phyloP scores from a whole-genome alignment of 2,113 vertebrate genomes.

The Paramisgurnus dabryanus region DNA sequence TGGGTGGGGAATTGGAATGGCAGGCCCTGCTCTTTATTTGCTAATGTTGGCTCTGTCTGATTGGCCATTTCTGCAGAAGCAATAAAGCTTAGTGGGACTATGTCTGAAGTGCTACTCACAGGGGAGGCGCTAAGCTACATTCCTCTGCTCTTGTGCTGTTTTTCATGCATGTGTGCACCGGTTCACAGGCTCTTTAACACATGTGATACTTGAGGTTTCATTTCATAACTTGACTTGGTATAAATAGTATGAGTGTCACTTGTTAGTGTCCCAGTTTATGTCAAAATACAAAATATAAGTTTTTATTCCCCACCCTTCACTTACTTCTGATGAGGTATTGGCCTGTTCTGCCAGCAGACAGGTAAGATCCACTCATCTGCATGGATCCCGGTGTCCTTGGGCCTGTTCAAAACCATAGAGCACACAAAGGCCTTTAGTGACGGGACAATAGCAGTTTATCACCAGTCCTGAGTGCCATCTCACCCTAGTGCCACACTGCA shows the following conservation, averaged over 20 bases:
- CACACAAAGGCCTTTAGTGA: slow-evolving; percentile 72
- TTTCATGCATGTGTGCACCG: background rate
- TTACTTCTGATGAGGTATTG: slow-evolving; percentile 43
- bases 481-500: slow-evolving; percentile 68
- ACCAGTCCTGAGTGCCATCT: slow-evolving; percentile 61
- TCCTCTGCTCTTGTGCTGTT: slow-evolving; percentile 5
- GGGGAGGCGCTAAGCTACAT: slow-evolving; percentile 25
- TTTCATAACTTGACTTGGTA: background rate
- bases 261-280: too few relatives aligned
- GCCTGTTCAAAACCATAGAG: slow-evolving; percentile 67
- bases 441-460: slow-evolving; percentile 65
- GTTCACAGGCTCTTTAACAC: background rate
- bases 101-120: slow-evolving; percentile 17
- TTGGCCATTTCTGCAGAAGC: background rate
- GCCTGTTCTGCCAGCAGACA: slow-evolving; percentile 44
- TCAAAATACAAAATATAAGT: too few relatives aligned
- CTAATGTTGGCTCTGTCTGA: slow-evolving; percentile 25
- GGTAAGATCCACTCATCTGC: slow-evolving; percentile 58
- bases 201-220: background rate
- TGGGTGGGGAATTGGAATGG: slow-evolving; percentile 7
- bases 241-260: too few relatives aligned
- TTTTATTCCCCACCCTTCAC: background rate
- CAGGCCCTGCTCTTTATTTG: slow-evolving; percentile 29
- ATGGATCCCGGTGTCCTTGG: slow-evolving; percentile 54
- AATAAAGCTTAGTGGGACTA: background rate